A percentile compares a stretch with the other conserved stretches of the same genome.
These are phyloP conservation scores for Yponomeuta evonymella DNA, from an alignment of 2,888 invertebrate genomes.

Conservation along the genomic window DNA sequence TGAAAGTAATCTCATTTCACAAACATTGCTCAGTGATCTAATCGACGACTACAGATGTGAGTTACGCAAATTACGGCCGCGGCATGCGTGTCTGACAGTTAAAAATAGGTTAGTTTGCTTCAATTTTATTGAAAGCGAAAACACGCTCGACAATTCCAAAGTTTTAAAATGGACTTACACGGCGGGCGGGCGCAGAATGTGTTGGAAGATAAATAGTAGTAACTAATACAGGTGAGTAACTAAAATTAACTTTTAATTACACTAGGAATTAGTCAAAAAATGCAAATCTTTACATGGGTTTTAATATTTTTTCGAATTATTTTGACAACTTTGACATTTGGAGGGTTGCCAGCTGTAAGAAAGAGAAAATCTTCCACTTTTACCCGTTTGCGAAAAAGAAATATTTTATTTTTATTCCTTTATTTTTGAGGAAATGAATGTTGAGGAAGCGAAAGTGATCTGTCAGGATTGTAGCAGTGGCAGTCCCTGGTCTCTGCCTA, in stretches of 20 bases:
- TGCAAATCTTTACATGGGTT: conserved; percentile 18
- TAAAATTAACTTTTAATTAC: conserved; percentile 15
- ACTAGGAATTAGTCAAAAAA: conserved; percentile 20
- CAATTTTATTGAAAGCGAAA: conserved; percentile 24
- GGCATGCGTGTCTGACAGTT: conserved; percentile 43
- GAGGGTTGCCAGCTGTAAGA: conserved; percentile 18
- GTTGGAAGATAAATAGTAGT: background rate
- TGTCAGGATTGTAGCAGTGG: no score
- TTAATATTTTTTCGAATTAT: conserved; percentile 19
- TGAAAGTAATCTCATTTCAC: background rate
- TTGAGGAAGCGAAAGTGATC: no score
- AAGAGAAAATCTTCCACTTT: conserved; percentile 5
- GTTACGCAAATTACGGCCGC: conserved; percentile 29
- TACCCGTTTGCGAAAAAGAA: background rate
- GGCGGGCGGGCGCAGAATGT: conserved; percentile 12
- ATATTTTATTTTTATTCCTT: no score
- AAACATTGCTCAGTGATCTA: background rate
- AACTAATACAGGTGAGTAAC: conserved; percentile 22
- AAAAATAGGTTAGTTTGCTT: conserved; percentile 57
- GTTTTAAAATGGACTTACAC: conserved; percentile 31
- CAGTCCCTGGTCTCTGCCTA: no score
- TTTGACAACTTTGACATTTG: conserved; percentile 18
- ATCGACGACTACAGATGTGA: background rate
- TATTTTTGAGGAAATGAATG: no score
- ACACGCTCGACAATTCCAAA: conserved; percentile 22